Evolutionary conservation across 2,797 vertebrate species (phyloP).

Genomic region (Characodon lateralis): DNA sequence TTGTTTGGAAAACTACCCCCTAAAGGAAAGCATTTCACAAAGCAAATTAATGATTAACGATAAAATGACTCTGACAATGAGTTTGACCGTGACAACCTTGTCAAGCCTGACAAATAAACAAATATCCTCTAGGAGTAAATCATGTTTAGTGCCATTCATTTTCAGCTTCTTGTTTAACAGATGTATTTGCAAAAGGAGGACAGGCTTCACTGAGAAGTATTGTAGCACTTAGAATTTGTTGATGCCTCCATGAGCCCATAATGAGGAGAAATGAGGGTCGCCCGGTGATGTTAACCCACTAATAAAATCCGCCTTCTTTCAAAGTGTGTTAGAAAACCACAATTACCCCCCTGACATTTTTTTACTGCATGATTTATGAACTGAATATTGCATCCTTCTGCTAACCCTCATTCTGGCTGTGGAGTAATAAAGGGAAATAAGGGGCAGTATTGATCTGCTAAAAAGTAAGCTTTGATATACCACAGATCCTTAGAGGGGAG

Average conservation of each 20-base stretch:
- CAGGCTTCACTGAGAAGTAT: slow-evolving; percentile 44
- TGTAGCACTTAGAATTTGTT: slow-evolving; percentile 69
- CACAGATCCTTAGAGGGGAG: slow-evolving; percentile 42
- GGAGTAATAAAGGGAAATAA: slow-evolving; percentile 77
- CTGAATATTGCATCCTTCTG: slow-evolving; percentile 79
- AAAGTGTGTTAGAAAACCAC: slow-evolving; percentile 83
- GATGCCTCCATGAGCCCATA: slow-evolving; percentile 73
- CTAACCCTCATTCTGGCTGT: slow-evolving; percentile 55
- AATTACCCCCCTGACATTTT: slow-evolving; percentile 84
- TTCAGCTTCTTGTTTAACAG: slow-evolving; percentile 27
- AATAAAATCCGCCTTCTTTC: slow-evolving; percentile 80
- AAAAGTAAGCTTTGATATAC: slow-evolving; percentile 71
- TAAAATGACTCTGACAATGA: slow-evolving; percentile 20
- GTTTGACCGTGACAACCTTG: slow-evolving; percentile 30
- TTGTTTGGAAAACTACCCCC: slow-evolving; percentile 28
- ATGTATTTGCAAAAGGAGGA: slow-evolving; percentile 45
- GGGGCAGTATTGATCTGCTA: slow-evolving; percentile 71
- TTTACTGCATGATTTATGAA: slow-evolving; percentile 87
- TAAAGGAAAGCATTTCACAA: slow-evolving; percentile 29
- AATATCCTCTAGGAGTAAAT: slow-evolving; percentile 6
- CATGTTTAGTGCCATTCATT: slow-evolving; percentile 32
- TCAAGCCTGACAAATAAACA: slow-evolving; percentile 30
- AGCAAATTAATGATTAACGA: slow-evolving; percentile 45
- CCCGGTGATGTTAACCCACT: slow-evolving; percentile 72
- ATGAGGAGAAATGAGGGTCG: slow-evolving; percentile 77